Conservation (phyloP, 2,888 invertebrate species). For the Trachelus troglodyta region DNA sequence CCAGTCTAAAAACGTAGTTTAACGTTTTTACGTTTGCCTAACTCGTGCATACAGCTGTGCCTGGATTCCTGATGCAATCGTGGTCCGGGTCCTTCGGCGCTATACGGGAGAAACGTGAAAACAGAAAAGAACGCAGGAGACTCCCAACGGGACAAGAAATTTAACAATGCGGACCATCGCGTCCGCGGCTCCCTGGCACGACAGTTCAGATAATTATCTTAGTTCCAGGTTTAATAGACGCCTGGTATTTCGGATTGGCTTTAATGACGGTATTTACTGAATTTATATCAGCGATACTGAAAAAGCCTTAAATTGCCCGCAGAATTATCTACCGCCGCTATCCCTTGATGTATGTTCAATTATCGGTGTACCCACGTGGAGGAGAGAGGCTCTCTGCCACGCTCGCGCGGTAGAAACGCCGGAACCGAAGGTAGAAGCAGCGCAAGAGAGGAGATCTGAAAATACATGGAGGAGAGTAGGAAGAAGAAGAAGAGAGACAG, state of each 20-base stretch:
- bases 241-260: conserved; percentile 61
- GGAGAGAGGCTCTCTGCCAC: not conserved
- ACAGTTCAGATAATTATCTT: conserved; percentile 60
- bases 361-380: conserved; percentile 37
- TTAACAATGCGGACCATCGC: conserved; percentile 49
- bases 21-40: conserved; percentile 39
- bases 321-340: conserved; percentile 44
- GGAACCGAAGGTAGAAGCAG: not conserved
- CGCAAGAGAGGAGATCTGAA: not conserved
- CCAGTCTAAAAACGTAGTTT: conserved; percentile 49
- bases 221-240: conserved; percentile 63
- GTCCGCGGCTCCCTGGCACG: conserved; percentile 20
- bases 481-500: not conserved
- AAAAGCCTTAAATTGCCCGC: conserved; percentile 46
- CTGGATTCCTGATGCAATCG: conserved; percentile 38
- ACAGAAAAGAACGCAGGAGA: conserved; percentile 17
- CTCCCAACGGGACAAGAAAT: conserved; percentile 40
- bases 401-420: not conserved
- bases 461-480: not conserved
- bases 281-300: conserved; percentile 53
- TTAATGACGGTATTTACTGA: conserved; percentile 64
- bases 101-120: conserved; percentile 6
- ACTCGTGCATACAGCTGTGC: conserved; percentile 41
- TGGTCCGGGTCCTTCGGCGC: not conserved
- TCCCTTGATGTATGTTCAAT: conserved; percentile 53